Evolutionary conservation across 2,888 invertebrate species (phyloP).

Genomic region (Scrobipalpa atriplicella): DNA sequence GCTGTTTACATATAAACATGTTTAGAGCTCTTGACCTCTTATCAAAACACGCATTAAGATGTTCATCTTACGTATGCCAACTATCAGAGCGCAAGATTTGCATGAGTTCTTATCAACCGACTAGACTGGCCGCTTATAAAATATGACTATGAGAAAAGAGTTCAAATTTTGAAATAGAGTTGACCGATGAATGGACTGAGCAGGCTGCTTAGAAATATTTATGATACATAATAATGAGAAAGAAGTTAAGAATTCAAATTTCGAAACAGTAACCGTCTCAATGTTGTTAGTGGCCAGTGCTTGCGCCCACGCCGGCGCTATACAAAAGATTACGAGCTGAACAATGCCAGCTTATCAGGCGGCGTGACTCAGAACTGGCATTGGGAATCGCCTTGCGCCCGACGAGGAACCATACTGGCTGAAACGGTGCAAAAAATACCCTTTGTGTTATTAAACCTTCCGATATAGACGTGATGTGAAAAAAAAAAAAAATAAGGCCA

Average conservation of each 20-base stretch:
- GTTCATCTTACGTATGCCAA: background rate
- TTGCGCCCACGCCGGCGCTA: conserved; percentile 32
- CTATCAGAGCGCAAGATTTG: background rate
- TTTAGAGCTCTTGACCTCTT: conserved; percentile 13
- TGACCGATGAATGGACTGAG: background rate
- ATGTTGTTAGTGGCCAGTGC: conserved; percentile 35
- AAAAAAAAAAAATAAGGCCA: conserved; percentile 1
- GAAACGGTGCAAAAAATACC: conserved; percentile 19
- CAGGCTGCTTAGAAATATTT: background rate
- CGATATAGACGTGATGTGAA: background rate
- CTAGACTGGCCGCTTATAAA: background rate
- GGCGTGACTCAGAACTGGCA: conserved; percentile 48
- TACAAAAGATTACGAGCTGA: conserved; percentile 47
- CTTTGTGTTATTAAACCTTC: conserved; percentile 2
- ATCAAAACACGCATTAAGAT: conserved; percentile 21
- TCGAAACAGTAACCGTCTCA: conserved; percentile 23
- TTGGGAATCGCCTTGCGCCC: conserved; percentile 40
- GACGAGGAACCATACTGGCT: conserved; percentile 30
- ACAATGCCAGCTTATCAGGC: conserved; percentile 54
- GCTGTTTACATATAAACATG: background rate
- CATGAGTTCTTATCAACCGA: background rate
- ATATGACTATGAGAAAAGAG: too few species aligned
- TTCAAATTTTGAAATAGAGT: too few species aligned
- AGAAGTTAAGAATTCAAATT: background rate
- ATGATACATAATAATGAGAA: too few species aligned